phyloP scores from a whole-genome alignment of 2,888 invertebrate species.

The Sepioteuthis lessoniana region DNA sequence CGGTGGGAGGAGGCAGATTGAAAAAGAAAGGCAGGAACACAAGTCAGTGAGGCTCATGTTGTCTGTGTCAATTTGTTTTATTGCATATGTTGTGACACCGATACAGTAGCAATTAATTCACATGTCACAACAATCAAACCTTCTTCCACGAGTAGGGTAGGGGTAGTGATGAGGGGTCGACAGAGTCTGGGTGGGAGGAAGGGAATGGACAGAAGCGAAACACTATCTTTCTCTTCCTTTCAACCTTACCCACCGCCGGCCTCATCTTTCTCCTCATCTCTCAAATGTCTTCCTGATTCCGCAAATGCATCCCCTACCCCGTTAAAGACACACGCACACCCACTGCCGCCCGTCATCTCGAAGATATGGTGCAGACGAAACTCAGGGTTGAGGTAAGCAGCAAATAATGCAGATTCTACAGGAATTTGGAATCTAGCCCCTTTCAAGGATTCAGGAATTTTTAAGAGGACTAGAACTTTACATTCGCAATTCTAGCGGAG shows the following conservation, averaged over 20 bases:
- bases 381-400: not conserved
- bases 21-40: not conserved
- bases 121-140: conserved; percentile 12
- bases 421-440: no score
- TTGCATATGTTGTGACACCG: conserved; percentile 33
- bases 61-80: conserved; percentile 14
- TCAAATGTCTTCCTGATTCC: not conserved
- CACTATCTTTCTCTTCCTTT: not conserved
- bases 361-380: not conserved
- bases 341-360: not conserved
- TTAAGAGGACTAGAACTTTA: no score
- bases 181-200: not conserved
- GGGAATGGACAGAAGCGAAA: no score
- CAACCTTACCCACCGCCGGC: not conserved
- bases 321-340: not conserved
- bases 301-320: not conserved
- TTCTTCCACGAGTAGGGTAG: not conserved
- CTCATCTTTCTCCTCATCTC: not conserved
- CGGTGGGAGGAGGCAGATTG: not conserved
- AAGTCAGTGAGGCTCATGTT: not conserved
- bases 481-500: no score
- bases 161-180: no score
- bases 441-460: no score
- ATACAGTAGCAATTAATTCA: conserved; percentile 11
- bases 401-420: no score